A percentile compares a stretch with the other conserved stretches of the same genome.
These are phyloP conservation scores for Halocynthia roretzi DNA, from an alignment of 23 tunicate genomes.

Conservation along the genomic window DNA sequence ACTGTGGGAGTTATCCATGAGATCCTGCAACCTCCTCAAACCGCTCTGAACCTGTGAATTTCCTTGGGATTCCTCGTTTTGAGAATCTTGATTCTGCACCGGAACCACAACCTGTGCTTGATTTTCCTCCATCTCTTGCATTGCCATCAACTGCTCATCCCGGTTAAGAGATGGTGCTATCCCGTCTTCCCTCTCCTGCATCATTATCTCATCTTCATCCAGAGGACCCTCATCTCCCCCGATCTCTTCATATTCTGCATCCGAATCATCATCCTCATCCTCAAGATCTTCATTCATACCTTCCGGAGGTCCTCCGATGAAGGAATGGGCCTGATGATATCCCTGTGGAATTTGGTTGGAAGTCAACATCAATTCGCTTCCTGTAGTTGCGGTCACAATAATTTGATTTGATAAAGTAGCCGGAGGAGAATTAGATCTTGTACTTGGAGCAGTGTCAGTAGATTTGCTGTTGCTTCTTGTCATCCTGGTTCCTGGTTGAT, in stretches of 20 bases:
- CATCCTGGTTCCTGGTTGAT: not conserved
- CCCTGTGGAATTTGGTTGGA: slow-evolving; percentile 3
- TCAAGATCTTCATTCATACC: slow-evolving; percentile 63
- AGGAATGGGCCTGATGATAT: not conserved
- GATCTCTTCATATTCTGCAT: slow-evolving; percentile 73
- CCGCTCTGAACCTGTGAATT: not conserved
- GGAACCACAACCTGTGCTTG: not conserved
- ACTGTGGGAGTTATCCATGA: slow-evolving; percentile 12
- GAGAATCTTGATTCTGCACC: not conserved
- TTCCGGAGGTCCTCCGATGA: slow-evolving; percentile 19
- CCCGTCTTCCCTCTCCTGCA: slow-evolving; percentile 8
- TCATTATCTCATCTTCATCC: slow-evolving; percentile 32
- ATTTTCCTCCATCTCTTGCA: slow-evolving; percentile 20
- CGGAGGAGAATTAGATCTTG: slow-evolving; percentile 77
- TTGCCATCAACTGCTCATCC: slow-evolving; percentile 23
- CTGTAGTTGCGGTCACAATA: not conserved
- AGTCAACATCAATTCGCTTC: not conserved
- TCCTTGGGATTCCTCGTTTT: not conserved
- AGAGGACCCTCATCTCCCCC: slow-evolving; percentile 72
- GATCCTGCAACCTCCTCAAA: slow-evolving; percentile 6
- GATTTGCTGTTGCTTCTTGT: slow-evolving; percentile 42
- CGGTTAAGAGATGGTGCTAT: slow-evolving; percentile 22
- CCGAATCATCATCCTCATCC: slow-evolving; percentile 63
- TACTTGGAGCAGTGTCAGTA: slow-evolving; percentile 86
- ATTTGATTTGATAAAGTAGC: slow-evolving; percentile 25